A percentile compares a stretch with the other conserved stretches of the same genome.
These are phyloP conservation scores for Trichogramma pretiosum DNA, from an alignment of 1,140 invertebrate species.

Conservation along the genomic window DNA sequence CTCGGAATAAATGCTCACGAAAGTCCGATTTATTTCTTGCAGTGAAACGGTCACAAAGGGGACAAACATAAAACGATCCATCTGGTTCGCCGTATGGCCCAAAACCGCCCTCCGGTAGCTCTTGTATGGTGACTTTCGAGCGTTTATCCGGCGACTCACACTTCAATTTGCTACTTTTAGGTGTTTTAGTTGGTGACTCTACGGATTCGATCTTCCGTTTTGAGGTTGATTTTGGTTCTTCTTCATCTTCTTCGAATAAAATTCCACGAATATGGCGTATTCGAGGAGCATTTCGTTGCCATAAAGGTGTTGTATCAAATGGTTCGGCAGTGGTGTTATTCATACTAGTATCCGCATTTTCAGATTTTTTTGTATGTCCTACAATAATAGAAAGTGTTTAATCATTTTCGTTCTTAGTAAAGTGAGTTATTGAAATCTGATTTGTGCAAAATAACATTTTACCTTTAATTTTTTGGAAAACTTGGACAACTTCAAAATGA, in stretches of 20 bases:
- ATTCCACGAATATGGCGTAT: constrained; percentile 55
- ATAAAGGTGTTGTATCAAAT: constrained; percentile 52
- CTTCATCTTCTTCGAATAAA: constrained; percentile 44
- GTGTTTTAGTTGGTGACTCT: constrained; percentile 15
- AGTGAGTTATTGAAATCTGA: not conserved
- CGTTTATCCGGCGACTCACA: constrained; percentile 20
- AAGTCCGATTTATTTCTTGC: constrained; percentile 46
- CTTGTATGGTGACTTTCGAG: constrained; percentile 1
- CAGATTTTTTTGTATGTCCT: constrained; percentile 20
- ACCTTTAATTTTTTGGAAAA: constrained; percentile 37
- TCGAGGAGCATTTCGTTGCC: constrained; percentile 47
- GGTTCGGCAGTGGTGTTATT: constrained; percentile 28
- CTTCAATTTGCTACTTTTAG: constrained; percentile 27
- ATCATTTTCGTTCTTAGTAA: not conserved
- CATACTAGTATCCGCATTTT: constrained; percentile 21
- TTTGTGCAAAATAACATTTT: constrained; percentile 10
- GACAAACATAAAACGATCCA: constrained; percentile 42
- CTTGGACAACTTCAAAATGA: constrained; percentile 26
- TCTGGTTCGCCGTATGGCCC: constrained; percentile 39
- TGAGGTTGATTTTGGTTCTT: constrained; percentile 24
- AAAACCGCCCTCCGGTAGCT: constrained; percentile 22
- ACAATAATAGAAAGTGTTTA: not conserved
- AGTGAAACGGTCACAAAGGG: constrained; percentile 46
- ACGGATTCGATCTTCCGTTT: constrained; percentile 28
- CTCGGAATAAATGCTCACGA: constrained; percentile 48